A percentile compares a stretch with the other conserved stretches of the same genome.
These are phyloP conservation scores for Rhinogobio ventralis DNA, from an alignment of 2,797 vertebrate genomes.

Conservation along the genomic window DNA sequence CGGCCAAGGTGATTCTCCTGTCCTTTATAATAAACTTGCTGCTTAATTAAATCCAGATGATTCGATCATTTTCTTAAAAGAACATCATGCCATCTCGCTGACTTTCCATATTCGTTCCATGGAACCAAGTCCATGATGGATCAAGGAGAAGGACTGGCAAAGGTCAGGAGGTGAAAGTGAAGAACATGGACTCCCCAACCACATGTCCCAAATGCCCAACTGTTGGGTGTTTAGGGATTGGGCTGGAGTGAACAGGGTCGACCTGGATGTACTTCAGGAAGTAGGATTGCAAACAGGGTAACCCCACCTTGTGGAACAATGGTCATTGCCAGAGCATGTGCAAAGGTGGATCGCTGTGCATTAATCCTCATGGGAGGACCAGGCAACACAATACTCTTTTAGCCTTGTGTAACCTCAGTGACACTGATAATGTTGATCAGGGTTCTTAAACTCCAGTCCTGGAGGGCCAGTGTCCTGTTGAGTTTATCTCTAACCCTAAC, in stretches of 20 bases:
- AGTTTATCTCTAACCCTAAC: not conserved
- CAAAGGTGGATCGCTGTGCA: constrained; percentile 42
- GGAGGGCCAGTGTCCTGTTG: not conserved
- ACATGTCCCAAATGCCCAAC: constrained; percentile 46
- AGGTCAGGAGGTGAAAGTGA: constrained; percentile 45
- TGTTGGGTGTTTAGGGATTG: constrained; percentile 24
- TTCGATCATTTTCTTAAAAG: constrained; percentile 67
- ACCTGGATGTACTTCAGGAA: constrained; percentile 79
- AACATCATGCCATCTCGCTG: constrained; percentile 76
- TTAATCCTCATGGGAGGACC: constrained; percentile 39
- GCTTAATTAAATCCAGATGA: constrained; percentile 78
- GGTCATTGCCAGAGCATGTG: constrained; percentile 38
- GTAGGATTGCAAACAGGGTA: constrained; percentile 59
- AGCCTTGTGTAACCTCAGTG: constrained; percentile 36
- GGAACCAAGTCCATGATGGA: constrained; percentile 50
- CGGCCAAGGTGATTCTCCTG: constrained; percentile 57
- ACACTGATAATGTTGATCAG: constrained; percentile 17
- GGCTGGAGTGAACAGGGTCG: constrained; percentile 65
- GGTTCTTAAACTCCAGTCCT: not conserved
- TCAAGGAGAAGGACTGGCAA: constrained; percentile 34
- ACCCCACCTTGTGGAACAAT: constrained; percentile 58
- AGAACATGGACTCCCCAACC: constrained; percentile 22
- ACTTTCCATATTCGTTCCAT: constrained; percentile 67
- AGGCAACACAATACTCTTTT: constrained; percentile 51
- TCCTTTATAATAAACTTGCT: constrained; percentile 58